A percentile compares a stretch with the other conserved stretches of the same genome.
Evolutionary conservation across 2,888 invertebrate species (phyloP).

Genomic region (Acrobasis suavella): DNA sequence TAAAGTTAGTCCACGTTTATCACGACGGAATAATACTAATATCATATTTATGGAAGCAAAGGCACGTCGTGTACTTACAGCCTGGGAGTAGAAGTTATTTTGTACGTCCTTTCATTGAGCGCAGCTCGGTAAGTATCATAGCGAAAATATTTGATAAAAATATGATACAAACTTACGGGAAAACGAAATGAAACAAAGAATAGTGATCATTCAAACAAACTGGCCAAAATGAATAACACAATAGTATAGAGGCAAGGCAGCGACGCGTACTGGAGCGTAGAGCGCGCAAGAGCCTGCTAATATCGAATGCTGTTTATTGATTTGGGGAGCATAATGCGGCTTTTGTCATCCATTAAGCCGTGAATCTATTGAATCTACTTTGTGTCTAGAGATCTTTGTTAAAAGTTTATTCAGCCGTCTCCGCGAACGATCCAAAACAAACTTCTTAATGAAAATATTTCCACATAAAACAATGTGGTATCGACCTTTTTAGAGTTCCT

Average conservation of each 20-base stretch:
- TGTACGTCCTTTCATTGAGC: no score
- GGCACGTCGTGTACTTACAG: no score
- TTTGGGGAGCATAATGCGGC: slow-evolving; percentile 48
- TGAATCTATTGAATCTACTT: slow-evolving; percentile 41
- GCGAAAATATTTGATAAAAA: neutral
- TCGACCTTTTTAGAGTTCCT: slow-evolving; percentile 5
- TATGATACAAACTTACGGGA: neutral
- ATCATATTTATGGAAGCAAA: no score
- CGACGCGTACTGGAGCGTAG: slow-evolving; percentile 36
- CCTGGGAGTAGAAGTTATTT: no score
- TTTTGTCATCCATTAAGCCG: slow-evolving; percentile 44
- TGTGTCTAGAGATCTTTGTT: slow-evolving; percentile 38
- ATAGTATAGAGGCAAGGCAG: slow-evolving; percentile 37
- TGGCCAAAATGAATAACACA: slow-evolving; percentile 32
- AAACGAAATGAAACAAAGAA: neutral
- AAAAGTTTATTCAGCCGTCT: slow-evolving; percentile 36
- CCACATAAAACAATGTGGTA: slow-evolving; percentile 24
- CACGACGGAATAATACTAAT: no score
- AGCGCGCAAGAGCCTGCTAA: slow-evolving; percentile 31
- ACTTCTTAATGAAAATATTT: slow-evolving; percentile 36
- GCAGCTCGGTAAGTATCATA: neutral
- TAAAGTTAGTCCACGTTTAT: no score
- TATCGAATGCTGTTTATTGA: slow-evolving; percentile 51
- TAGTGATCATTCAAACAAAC: slow-evolving; percentile 33
- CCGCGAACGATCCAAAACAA: slow-evolving; percentile 28